These are phyloP conservation scores for Cryptus armator DNA, from an alignment of 2,888 invertebrate genomes.

Conservation along the genomic window DNA sequence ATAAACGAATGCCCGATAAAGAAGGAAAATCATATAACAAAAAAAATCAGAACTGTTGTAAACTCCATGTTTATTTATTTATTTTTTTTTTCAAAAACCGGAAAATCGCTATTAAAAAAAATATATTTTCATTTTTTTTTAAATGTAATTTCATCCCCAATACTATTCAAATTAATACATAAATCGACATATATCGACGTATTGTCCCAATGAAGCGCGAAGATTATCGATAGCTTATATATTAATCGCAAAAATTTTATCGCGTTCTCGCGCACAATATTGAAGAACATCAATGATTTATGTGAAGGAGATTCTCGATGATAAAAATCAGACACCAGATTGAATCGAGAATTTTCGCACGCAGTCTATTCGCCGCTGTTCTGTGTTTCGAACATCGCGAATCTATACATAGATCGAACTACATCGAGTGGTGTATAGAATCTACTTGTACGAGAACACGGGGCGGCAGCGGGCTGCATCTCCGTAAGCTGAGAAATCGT, in stretches of 20 bases:
- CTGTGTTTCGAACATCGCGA: slow-evolving; percentile 22
- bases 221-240: not conserved
- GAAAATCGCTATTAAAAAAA: too few relatives aligned
- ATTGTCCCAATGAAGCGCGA: too few relatives aligned
- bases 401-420: slow-evolving; percentile 7
- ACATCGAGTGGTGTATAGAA: slow-evolving; percentile 44
- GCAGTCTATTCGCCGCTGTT: slow-evolving; percentile 51
- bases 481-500: slow-evolving; percentile 66
- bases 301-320: not conserved
- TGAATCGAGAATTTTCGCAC: slow-evolving; percentile 30
- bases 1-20: not conserved
- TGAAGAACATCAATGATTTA: not conserved
- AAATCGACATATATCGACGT: too few relatives aligned
- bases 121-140: too few relatives aligned
- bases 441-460: slow-evolving; percentile 54
- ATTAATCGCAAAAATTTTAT: slow-evolving; percentile 11
- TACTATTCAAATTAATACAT: not conserved
- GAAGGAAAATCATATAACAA: not conserved
- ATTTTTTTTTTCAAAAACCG: too few relatives aligned
- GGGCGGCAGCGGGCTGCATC: slow-evolving; percentile 44
- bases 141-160: too few relatives aligned
- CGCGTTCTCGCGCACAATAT: slow-evolving; percentile 17
- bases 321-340: slow-evolving; percentile 19
- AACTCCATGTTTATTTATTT: too few relatives aligned
- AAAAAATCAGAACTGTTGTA: not conserved